phyloP scores from a whole-genome alignment of 2,113 vertebrate species.

The Hiodon tergisus region DNA sequence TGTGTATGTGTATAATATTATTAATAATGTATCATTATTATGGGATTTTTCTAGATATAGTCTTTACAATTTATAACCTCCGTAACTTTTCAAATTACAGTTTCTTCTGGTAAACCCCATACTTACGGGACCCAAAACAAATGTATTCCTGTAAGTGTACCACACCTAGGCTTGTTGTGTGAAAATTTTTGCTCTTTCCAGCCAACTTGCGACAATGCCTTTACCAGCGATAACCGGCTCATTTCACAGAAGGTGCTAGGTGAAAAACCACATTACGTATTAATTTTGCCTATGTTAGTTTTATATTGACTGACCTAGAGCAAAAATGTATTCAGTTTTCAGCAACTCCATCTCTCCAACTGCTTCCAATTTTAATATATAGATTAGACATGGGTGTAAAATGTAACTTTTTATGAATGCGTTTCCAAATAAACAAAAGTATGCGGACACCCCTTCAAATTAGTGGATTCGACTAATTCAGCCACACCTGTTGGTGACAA shows the following conservation, averaged over 20 bases:
- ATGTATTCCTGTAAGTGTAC: conserved; percentile 9
- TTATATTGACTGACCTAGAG: no score
- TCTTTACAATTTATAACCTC: neutral
- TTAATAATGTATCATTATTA: neutral
- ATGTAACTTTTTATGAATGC: no score
- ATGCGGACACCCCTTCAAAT: no score
- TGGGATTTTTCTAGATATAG: neutral
- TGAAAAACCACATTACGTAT: no score
- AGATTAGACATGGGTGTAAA: no score
- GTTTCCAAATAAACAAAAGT: no score
- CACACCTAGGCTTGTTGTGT: neutral
- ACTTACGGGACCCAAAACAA: no score
- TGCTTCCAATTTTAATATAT: neutral
- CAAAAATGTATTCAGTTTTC: neutral
- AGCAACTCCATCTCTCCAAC: neutral
- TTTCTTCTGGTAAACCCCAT: neutral
- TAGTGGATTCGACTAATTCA: no score
- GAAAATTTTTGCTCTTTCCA: neutral
- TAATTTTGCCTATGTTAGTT: no score
- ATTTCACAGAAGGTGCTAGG: neutral
- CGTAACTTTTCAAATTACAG: no score
- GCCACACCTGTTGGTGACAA: no score
- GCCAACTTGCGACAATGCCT: neutral
- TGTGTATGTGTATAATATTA: neutral
- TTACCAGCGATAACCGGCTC: no score